Conservation (phyloP, 2,888 invertebrate genomes). For the Microctonus brassicae region DNA sequence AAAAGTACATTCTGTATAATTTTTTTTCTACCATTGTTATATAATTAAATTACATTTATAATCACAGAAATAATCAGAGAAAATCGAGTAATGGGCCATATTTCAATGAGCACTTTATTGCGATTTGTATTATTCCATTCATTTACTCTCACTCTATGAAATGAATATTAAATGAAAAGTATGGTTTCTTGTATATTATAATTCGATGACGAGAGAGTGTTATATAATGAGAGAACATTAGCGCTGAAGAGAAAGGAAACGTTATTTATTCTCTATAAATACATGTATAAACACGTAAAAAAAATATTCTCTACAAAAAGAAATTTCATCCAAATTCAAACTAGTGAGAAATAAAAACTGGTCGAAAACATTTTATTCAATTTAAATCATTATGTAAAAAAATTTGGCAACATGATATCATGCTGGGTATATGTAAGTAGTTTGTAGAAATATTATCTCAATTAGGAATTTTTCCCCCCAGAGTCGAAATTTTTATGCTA, state of each 20-base stretch:
- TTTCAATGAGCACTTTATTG: slow-evolving; percentile 11
- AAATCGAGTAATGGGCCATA: background rate
- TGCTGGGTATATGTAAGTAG: too few relatives aligned
- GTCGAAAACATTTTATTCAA: too few relatives aligned
- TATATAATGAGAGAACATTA: background rate
- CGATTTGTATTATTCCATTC: background rate
- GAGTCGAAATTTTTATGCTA: too few relatives aligned
- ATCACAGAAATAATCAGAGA: slow-evolving; percentile 8
- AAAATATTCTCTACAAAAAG: too few relatives aligned
- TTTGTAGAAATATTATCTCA: too few relatives aligned
- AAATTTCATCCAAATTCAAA: too few relatives aligned
- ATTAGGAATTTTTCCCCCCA: too few relatives aligned
- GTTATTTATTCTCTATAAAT: too few relatives aligned
- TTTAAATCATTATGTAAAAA: too few relatives aligned
- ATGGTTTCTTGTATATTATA: background rate
- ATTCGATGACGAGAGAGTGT: background rate
- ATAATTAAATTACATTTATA: background rate
- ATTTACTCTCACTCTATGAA: background rate
- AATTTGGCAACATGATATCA: too few relatives aligned
- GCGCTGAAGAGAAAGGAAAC: background rate
- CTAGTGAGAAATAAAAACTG: too few relatives aligned
- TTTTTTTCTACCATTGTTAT: background rate
- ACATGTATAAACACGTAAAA: background rate
- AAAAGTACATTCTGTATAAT: slow-evolving; percentile 2
- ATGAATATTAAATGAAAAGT: background rate